Conservation (phyloP, 2,797 vertebrate genomes). For the Microctenopoma lineatum region DNA sequence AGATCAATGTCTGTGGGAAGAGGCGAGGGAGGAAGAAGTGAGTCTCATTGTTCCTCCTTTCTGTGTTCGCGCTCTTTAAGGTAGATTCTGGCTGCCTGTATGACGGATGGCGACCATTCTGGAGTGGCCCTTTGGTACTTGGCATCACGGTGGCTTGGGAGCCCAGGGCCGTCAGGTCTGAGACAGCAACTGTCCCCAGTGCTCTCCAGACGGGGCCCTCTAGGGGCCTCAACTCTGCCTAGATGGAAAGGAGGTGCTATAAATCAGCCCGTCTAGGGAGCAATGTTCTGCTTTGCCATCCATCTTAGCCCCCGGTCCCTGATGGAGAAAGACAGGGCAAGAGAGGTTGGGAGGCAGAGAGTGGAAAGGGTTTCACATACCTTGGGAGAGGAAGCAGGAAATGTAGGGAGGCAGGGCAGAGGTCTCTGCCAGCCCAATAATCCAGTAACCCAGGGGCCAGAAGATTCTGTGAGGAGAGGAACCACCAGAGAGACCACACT, state of each 20-base stretch:
- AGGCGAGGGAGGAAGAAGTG: constrained; percentile 60
- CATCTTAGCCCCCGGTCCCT: constrained; percentile 80
- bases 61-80: constrained; percentile 81
- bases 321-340: constrained; percentile 48
- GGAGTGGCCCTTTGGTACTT: constrained; percentile 87
- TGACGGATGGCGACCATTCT: constrained; percentile 91
- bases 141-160: constrained; percentile 87
- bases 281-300: constrained; percentile 71
- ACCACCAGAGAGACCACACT: constrained; percentile 59
- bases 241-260: constrained; percentile 88
- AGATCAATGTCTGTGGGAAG: constrained; percentile 80
- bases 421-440: constrained; percentile 53
- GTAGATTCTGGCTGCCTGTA: constrained; percentile 84
- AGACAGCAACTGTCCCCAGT: constrained; percentile 82
- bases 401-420: constrained; percentile 38
- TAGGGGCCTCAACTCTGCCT: constrained; percentile 82
- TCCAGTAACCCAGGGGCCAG: constrained; percentile 58
- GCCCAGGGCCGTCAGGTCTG: constrained; percentile 84
- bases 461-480: constrained; percentile 41
- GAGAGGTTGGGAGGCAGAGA: constrained; percentile 54
- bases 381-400: constrained; percentile 55
- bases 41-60: constrained; percentile 78
- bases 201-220: constrained; percentile 85
- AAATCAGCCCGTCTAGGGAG: constrained; percentile 91
- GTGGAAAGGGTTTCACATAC: constrained; percentile 51